These are phyloP conservation scores for Myotis daubentonii DNA, from an alignment of 2,797 vertebrate genomes.

Conservation along the genomic window DNA sequence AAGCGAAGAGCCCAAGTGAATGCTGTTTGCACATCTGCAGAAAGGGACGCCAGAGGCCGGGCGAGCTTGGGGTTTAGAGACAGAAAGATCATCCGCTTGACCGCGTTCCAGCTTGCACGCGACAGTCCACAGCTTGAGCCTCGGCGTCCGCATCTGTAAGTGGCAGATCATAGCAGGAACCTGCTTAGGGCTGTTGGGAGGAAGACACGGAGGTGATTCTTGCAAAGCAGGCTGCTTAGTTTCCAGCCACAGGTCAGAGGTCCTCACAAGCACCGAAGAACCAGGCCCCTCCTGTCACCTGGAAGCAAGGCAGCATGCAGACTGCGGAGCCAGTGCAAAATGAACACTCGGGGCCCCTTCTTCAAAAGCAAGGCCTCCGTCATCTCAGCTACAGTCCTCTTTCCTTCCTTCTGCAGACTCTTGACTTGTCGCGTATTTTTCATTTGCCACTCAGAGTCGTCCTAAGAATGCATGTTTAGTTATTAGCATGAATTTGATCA, in stretches of 20 bases:
- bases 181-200: background rate
- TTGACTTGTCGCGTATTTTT: accelerated
- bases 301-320: background rate
- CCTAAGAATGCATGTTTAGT: background rate
- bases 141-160: background rate
- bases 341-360: accelerated
- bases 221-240: accelerated
- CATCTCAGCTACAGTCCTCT: accelerated
- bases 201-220: accelerated
- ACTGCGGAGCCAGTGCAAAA: too few species aligned
- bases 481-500: background rate
- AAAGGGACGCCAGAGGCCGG: accelerated
- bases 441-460: background rate
- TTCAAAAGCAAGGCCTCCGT: background rate
- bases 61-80: accelerated
- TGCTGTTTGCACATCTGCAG: accelerated
- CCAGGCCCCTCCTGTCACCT: background rate
- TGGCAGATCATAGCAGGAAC: background rate
- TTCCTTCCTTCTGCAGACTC: background rate
- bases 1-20: background rate
- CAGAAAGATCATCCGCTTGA: too few species aligned
- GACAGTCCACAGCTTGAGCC: background rate
- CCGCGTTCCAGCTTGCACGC: accelerated
- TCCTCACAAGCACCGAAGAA: accelerated
- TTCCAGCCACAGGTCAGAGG: background rate